A percentile compares a stretch with the other conserved stretches of the same genome.
Conservation (phyloP, 35 echinoderm and acorn worm genomes). For the Hemicentrotus pulcherrimus region DNA sequence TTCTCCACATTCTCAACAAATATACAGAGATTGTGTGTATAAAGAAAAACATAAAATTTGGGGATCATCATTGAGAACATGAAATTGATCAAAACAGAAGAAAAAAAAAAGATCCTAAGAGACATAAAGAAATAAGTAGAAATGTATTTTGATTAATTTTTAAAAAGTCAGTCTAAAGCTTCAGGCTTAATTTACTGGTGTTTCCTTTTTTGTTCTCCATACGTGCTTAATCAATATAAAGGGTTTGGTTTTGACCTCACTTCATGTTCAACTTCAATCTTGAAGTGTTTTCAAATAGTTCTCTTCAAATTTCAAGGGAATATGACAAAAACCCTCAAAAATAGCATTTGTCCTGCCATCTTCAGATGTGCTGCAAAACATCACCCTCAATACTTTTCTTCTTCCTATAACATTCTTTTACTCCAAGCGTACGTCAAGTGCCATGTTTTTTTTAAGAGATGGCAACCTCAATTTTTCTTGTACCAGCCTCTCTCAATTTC, state of each 20-base stretch:
- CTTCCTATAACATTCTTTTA: not conserved
- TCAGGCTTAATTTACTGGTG: not conserved
- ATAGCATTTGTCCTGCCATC: not conserved
- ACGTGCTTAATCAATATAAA: not conserved
- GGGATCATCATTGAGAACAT: not conserved
- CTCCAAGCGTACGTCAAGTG: not conserved
- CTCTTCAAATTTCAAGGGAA: not conserved
- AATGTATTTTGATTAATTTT: not conserved
- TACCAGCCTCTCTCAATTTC: not conserved
- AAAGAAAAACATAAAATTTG: not conserved
- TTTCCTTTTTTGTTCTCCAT: not conserved
- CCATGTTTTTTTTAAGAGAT: not conserved
- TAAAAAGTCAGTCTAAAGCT: not conserved
- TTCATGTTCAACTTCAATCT: not conserved
- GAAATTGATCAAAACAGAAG: not conserved
- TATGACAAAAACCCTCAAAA: not conserved
- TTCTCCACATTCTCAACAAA: not conserved
- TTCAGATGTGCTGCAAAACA: not conserved
- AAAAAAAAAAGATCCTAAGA: not conserved
- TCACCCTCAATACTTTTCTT: not conserved
- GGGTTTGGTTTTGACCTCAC: not conserved
- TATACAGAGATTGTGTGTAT: not conserved
- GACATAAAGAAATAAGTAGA: not conserved
- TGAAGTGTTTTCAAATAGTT: not conserved
- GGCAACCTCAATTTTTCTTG: not conserved